Base-by-base conservation (phyloP, 2,888 invertebrate species). In the Hemaris fuciformis region DNA sequence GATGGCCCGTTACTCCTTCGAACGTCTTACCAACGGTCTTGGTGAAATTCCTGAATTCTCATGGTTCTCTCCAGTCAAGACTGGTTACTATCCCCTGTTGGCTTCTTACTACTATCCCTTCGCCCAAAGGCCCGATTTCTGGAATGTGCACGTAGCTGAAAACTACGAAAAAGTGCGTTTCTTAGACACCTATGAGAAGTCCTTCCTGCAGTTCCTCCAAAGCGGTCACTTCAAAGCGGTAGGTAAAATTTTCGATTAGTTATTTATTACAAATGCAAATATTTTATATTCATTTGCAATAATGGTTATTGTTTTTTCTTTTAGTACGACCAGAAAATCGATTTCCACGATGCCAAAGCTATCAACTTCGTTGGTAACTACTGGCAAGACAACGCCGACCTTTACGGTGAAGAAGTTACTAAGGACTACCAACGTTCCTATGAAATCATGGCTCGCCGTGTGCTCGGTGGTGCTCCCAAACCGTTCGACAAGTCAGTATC, bases 1-100 rank as follows among this genome's bases (percentile, higher is more conserved):
- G 13, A 77, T 95, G 72, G 94, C 95, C 64, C 95, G 95, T 75
- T 96, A 95, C 90, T 94, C 94, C 75, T 82, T 95, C 76, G 96
- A 96, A 76, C 94, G 96, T 83, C 84, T 95, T 61, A 93, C 95
- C 34, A 94, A 95, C 69, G 94, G 93, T 20, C 75, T 95, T 64
- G 94, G 94, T 13, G 93, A 93, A 48, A 93, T 95, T 66, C 92
- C 94, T 5, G 89, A 93, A 34, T 93, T 95, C 76, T 93, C 94
- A n/a, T 94, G 93, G 91, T 96, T 93, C 83, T 92, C 94, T 60
- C 94, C 96, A 1, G 83, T 88, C 64, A 76, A 82, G 66, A 79
- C 83, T 67, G 88, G 89, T 22, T 88, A 84, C 77, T 79, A 80
- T 63, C 79, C 85, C 15, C 68, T 77, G 66, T 58, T 81, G 66